Conservation (phyloP, 2,797 vertebrate genomes). For the Chrosomus eos region DNA sequence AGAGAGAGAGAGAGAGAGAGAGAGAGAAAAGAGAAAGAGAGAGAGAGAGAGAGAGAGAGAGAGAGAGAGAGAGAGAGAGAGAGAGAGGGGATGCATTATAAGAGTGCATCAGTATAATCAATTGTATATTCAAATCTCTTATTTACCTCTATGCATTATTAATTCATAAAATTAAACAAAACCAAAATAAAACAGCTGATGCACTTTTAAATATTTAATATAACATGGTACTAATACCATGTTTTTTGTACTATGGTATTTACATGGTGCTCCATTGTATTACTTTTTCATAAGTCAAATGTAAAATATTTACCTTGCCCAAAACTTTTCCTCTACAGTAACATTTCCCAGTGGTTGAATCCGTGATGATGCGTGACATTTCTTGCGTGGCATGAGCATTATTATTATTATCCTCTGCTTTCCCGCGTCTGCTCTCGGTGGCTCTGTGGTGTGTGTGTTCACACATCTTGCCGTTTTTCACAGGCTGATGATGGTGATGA, state of each 20-base stretch:
- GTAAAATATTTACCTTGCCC: slow-evolving; percentile 77
- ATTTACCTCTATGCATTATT: neutral
- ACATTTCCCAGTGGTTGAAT: slow-evolving; percentile 82
- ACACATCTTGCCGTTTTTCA: slow-evolving; percentile 72
- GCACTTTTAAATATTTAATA: neutral
- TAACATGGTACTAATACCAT: neutral
- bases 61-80: neutral
- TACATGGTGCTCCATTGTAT: too few species aligned
- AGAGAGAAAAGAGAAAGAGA: neutral
- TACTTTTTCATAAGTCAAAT: neutral
- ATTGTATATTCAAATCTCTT: too few species aligned
- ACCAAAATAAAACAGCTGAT: neutral
- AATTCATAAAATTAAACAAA: neutral
- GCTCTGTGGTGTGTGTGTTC: slow-evolving; percentile 73
- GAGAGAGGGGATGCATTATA: neutral
- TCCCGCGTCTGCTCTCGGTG: slow-evolving; percentile 73
- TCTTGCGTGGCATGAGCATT: slow-evolving; percentile 71
- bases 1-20: neutral
- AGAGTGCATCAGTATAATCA: neutral
- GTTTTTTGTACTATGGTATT: neutral
- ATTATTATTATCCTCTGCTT: slow-evolving; percentile 66
- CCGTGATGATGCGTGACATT: slow-evolving; percentile 84
- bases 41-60: slow-evolving; percentile 2
- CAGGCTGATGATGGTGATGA: slow-evolving; percentile 65
- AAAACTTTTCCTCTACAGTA: slow-evolving; percentile 87